Percentiles rank a stretch among this genome's conserved stretches.
Evolutionary conservation across 2,113 vertebrate species (phyloP).

Genomic region (Empidonax traillii): DNA sequence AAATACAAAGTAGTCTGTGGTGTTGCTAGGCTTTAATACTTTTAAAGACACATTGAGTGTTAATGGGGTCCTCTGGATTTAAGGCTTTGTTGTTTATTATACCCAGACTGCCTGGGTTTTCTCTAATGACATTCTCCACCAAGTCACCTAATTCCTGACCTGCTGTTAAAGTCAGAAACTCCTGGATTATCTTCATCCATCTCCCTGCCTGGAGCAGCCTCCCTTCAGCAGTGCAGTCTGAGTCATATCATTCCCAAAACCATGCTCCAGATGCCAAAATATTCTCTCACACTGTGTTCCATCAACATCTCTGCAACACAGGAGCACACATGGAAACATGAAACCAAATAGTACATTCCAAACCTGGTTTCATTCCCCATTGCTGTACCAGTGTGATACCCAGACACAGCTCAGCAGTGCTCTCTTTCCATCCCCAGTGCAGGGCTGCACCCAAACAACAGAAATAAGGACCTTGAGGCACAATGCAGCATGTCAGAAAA

Average conservation of each 20-base stretch:
- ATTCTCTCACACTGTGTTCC: accelerated
- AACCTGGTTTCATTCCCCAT: accelerated
- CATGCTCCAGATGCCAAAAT: not conserved
- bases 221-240: not conserved
- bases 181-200: not conserved
- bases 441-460: not conserved
- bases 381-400: accelerated
- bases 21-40: slow-evolving; percentile 54
- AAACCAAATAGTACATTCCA: accelerated
- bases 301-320: accelerated
- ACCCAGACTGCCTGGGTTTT: slow-evolving; percentile 22
- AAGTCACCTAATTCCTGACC: slow-evolving; percentile 51
- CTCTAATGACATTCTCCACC: slow-evolving; percentile 27
- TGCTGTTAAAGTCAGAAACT: not conserved
- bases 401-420: not conserved
- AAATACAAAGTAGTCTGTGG: slow-evolving; percentile 36
- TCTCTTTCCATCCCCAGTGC: accelerated
- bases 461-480: not conserved
- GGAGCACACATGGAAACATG: accelerated
- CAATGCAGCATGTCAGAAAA: accelerated
- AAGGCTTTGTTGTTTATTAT: slow-evolving; percentile 46
- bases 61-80: slow-evolving; percentile 51
- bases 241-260: not conserved
- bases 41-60: slow-evolving; percentile 42
- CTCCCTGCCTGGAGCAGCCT: not conserved